A percentile compares a stretch with the other conserved stretches of the same genome.
phyloP scores from a whole-genome alignment of 2,797 vertebrate genomes.

The Myripristis murdjan region DNA sequence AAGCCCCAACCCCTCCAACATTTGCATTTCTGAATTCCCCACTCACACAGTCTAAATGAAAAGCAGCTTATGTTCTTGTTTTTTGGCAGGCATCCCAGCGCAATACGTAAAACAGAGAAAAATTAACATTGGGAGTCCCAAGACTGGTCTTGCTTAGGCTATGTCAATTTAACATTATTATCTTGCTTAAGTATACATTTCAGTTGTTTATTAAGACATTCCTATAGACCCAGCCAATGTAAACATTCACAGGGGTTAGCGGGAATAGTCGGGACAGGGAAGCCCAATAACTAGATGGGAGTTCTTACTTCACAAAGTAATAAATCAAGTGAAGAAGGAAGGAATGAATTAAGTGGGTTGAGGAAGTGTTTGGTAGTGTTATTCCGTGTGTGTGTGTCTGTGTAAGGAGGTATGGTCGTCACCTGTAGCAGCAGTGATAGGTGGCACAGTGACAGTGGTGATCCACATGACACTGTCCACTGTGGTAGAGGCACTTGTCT shows the following conservation, averaged over 20 bases:
- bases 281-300: conserved; percentile 10
- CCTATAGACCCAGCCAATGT: conserved; percentile 7
- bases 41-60: conserved; percentile 37
- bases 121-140: conserved; percentile 15
- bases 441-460: conserved; percentile 70
- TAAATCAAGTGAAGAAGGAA: neutral
- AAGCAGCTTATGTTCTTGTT: conserved; percentile 31
- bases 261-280: conserved; percentile 8
- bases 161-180: conserved; percentile 37
- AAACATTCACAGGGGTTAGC: conserved; percentile 40
- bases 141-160: conserved; percentile 29
- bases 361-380: neutral
- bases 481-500: conserved; percentile 39
- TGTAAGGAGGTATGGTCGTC: conserved; percentile 5
- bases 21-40: conserved; percentile 14
- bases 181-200: conserved; percentile 38
- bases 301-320: neutral
- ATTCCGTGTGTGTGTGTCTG: no score
- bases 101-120: conserved; percentile 1
- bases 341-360: neutral
- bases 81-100: conserved; percentile 23
- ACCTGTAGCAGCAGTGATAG: conserved; percentile 78
- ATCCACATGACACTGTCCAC: conserved; percentile 54
- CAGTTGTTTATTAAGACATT: conserved; percentile 40
- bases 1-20: neutral